These are phyloP conservation scores for Empidonax traillii DNA, from an alignment of 2,113 vertebrate species.

Conservation along the genomic window DNA sequence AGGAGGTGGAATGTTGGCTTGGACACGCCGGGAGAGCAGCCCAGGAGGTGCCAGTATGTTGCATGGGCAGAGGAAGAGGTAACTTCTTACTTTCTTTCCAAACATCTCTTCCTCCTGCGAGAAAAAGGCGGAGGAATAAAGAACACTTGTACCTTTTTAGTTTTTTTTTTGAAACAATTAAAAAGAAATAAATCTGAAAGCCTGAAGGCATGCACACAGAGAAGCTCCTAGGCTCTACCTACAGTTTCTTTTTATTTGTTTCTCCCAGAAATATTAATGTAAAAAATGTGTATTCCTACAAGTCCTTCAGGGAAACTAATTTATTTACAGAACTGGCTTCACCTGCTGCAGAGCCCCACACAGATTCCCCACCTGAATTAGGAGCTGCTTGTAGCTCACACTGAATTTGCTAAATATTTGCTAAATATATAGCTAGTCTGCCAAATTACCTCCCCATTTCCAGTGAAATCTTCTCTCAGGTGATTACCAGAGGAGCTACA, in stretches of 20 bases:
- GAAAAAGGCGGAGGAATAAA: background rate
- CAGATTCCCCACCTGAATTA: background rate
- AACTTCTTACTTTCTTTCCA: background rate
- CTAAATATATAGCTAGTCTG: background rate
- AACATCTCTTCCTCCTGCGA: background rate
- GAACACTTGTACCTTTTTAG: background rate
- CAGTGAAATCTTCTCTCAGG: accelerated
- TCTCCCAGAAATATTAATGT: background rate
- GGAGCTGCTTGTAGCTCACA: background rate
- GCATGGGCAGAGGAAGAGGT: accelerated
- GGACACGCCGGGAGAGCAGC: background rate
- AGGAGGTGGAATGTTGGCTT: background rate
- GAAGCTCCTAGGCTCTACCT: background rate
- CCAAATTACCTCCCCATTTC: accelerated
- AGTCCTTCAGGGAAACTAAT: background rate
- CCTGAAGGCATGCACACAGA: accelerated
- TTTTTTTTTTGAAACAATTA: background rate
- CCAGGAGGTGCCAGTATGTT: background rate
- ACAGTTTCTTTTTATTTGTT: background rate
- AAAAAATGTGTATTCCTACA: background rate
- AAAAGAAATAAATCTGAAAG: background rate
- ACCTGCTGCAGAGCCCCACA: background rate
- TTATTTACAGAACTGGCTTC: background rate
- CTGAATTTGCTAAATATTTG: background rate
- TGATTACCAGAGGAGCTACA: background rate